These are phyloP conservation scores for Zele albiditarsus DNA, from an alignment of 2,888 invertebrate genomes.

Conservation along the genomic window DNA sequence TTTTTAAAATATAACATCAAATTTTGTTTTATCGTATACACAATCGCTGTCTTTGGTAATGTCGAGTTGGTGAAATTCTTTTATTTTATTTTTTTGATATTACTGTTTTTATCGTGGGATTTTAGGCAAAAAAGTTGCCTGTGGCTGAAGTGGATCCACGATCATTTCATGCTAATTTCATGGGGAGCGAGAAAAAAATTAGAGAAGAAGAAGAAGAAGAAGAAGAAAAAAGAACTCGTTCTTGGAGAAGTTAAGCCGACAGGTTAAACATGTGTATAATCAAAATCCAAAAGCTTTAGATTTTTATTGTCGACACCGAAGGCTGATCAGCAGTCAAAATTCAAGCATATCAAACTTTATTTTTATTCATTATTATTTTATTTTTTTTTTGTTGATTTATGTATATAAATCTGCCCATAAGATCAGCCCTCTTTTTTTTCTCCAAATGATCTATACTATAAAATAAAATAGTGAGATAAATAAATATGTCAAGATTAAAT, in stretches of 20 bases:
- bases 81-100: neutral
- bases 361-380: neutral
- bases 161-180: neutral
- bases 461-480: neutral
- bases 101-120: neutral
- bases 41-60: neutral
- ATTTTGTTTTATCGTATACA: neutral
- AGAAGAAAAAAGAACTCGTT: conserved; percentile 11
- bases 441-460: neutral
- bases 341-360: neutral
- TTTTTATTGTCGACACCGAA: conserved; percentile 1
- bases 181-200: neutral
- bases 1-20: neutral
- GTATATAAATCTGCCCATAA: neutral
- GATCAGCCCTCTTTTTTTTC: neutral
- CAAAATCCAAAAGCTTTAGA: conserved; percentile 1
- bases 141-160: neutral
- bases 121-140: neutral
- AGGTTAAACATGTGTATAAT: conserved; percentile 12
- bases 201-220: neutral
- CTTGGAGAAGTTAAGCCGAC: conserved; percentile 18
- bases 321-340: conserved; percentile 5
- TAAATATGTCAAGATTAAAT: conserved; percentile 1
- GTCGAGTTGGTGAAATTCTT: neutral
- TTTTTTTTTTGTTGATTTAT: neutral